These are phyloP conservation scores for Esox lucius DNA, from an alignment of 2,797 vertebrate species.

Conservation along the genomic window DNA sequence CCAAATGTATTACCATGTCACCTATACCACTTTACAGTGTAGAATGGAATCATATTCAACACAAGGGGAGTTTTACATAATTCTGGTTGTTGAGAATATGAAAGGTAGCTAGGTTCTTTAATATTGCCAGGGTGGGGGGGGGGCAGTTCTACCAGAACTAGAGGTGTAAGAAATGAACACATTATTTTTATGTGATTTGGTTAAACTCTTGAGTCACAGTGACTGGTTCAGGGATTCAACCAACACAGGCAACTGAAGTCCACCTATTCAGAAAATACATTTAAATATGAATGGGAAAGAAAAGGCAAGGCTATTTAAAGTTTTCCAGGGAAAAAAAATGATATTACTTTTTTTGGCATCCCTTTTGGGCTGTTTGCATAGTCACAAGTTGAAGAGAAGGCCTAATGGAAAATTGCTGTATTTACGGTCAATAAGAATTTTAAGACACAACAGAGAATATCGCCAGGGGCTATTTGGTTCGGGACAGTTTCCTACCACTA, in stretches of 20 bases:
- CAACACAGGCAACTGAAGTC: conserved; percentile 34
- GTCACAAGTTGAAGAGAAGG: conserved; percentile 1
- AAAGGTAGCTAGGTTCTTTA: conserved; percentile 36
- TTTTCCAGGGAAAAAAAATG: conserved; percentile 29
- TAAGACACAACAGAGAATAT: conserved; percentile 22
- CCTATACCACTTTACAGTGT: conserved; percentile 73
- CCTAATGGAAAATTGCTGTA: conserved; percentile 16
- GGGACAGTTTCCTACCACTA: conserved; percentile 14
- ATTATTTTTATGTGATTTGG: conserved; percentile 56
- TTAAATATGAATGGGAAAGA: conserved; percentile 38
- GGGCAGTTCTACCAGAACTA: conserved; percentile 27
- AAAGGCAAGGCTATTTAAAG: conserved; percentile 31
- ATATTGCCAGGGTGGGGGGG: conserved; percentile 28
- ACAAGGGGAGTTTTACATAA: conserved; percentile 64
- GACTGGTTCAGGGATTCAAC: conserved; percentile 47
- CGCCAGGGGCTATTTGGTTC: conserved; percentile 28
- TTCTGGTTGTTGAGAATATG: conserved; percentile 53
- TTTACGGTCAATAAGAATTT: conserved; percentile 34
- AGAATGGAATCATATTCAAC: conserved; percentile 65
- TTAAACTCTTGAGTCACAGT: conserved; percentile 43
- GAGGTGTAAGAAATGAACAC: conserved; percentile 38
- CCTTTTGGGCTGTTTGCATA: not conserved
- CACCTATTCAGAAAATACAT: conserved; percentile 26
- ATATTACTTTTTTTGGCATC: conserved; percentile 17
- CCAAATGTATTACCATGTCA: conserved; percentile 81